These are phyloP conservation scores for Ichneumon xanthorius DNA, from an alignment of 2,888 invertebrate species.

Conservation along the genomic window DNA sequence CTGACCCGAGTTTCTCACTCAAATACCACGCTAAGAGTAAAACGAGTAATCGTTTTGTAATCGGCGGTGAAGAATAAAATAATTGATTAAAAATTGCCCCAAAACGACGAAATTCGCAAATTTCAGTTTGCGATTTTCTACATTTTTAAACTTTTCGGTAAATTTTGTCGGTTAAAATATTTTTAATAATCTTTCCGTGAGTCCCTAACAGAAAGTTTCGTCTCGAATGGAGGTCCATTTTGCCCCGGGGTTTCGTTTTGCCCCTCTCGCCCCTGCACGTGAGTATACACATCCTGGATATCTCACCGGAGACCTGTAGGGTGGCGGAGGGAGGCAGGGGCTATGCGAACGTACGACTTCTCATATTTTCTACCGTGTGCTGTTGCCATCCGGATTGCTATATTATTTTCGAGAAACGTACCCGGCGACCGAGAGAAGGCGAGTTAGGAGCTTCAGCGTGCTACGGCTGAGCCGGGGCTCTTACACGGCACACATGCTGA, in stretches of 20 bases:
- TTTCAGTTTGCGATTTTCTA: too few relatives aligned
- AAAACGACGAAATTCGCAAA: too few relatives aligned
- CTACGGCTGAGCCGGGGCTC: constrained; percentile 34
- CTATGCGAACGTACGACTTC: constrained; percentile 45
- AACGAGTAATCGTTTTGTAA: too few relatives aligned
- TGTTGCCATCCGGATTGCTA: constrained; percentile 64
- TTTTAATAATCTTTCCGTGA: too few relatives aligned
- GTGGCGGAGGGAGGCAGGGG: background rate
- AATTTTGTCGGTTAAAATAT: background rate
- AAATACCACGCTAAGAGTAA: too few relatives aligned
- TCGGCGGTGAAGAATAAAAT: too few relatives aligned
- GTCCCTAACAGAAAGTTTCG: too few relatives aligned
- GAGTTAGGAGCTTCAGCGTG: constrained; percentile 50
- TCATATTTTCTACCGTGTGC: constrained; percentile 58
- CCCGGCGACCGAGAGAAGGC: constrained; percentile 56
- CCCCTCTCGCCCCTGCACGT: background rate
- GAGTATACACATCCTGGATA: constrained; percentile 27
- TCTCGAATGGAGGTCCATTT: too few relatives aligned
- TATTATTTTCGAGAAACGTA: constrained; percentile 69
- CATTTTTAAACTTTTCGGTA: too few relatives aligned
- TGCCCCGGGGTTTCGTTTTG: too few relatives aligned
- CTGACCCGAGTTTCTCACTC: too few relatives aligned
- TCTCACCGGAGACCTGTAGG: constrained; percentile 25
- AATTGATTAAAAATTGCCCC: too few relatives aligned
- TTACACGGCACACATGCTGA: constrained; percentile 47